Conservation (phyloP, 2,797 vertebrate genomes). For the Poecilia gillii region DNA sequence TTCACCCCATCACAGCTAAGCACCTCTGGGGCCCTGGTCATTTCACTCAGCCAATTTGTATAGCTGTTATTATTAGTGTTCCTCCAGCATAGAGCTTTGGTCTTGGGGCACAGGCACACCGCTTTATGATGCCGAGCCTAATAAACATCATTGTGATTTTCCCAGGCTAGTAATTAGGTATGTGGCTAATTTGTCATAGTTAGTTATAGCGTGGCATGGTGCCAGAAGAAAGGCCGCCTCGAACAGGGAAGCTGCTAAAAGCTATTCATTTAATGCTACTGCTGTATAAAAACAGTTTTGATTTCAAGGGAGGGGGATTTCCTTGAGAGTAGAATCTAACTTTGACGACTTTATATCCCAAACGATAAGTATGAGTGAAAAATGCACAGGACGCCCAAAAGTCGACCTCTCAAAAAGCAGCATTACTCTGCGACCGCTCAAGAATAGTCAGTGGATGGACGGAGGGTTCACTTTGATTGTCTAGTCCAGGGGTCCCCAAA, state of each 20-base stretch:
- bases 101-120: conserved; percentile 65
- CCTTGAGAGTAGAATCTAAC: conserved; percentile 16
- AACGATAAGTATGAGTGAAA: not conserved
- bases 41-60: conserved; percentile 71
- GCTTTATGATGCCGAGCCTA: conserved; percentile 79
- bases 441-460: not conserved
- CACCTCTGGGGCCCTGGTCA: conserved; percentile 52
- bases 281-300: conserved; percentile 26
- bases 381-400: not conserved
- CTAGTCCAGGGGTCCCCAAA: no score
- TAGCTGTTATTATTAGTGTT: conserved; percentile 75
- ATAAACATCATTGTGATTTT: conserved; percentile 82
- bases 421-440: no score
- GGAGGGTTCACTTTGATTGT: not conserved
- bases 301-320: conserved; percentile 41
- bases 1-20: conserved; percentile 39
- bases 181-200: conserved; percentile 82
- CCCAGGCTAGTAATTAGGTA: conserved; percentile 83
- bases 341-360: not conserved
- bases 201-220: conserved; percentile 79
- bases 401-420: no score
- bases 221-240: conserved; percentile 47
- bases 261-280: conserved; percentile 43
- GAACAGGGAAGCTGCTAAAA: conserved; percentile 50
- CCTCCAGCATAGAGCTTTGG: conserved; percentile 65